Evolutionary conservation across 2,113 vertebrate species (phyloP), one percentile per base, ranked within the genome.

Genomic region (Salminus brasiliensis): DNA sequence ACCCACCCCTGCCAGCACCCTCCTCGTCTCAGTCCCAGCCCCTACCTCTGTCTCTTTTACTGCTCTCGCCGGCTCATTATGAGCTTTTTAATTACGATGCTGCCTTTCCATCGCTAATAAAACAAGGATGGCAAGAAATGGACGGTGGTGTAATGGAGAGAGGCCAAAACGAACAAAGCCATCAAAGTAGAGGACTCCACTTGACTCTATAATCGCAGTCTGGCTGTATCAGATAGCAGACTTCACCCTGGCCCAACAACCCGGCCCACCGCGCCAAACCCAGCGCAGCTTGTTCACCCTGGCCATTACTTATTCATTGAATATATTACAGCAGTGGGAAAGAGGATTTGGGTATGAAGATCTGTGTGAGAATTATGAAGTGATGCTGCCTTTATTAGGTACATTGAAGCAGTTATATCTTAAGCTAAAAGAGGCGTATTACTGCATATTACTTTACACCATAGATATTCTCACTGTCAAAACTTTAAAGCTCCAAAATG

Each of bases 161-260:
- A 16, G 34, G 72, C 57, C 76, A 81, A 77, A 74, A 72, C 7
- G 43, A 76, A 65, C 80, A 81, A 78, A 78, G 63, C 63, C 70
- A 72, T 74, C 81, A 74, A 81, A 81, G 15, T 7, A 69, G 16
- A 59, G 74, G 57, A 75, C 73, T 47, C 59, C 66, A 77, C 63
- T 71, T 80, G 45, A 73, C 81, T 75, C 43, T 69, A 45, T 77
- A 77, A 74, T 83, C 74, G 72, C 63, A 80, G 73, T 49, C 82
- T 85, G 59, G 86, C 86, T 68, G 78, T 78, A 87, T 85, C 81
- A 82, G 76, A 77, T 78, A 78, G 76, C 74, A 82, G 49, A 78
- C 63, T 65, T 79, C 69, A 65, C 45, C 60, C 78, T 73, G 78
- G 76, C 55, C 76, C 23, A 16, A 71, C 36, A 55, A 52, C 67